phyloP scores from a whole-genome alignment of 2,888 invertebrate genomes.

The Torymus texanus region DNA sequence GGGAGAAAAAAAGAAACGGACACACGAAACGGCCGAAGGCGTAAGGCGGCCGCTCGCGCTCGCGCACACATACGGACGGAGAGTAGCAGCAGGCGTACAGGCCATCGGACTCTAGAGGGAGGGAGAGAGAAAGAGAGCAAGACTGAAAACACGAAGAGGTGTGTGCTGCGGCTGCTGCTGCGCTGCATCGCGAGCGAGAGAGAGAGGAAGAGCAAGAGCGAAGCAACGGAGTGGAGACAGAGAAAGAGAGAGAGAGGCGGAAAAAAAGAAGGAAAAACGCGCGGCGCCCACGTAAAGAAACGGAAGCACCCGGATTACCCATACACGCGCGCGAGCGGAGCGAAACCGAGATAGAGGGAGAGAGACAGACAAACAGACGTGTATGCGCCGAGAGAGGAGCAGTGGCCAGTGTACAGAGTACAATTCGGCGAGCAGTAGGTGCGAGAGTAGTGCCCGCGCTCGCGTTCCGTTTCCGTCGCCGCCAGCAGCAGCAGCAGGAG shows the following conservation, averaged over 20 bases:
- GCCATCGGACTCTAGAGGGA: conserved; percentile 38
- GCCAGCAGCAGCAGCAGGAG: too few relatives aligned
- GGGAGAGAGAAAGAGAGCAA: conserved; percentile 47
- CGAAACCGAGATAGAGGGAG: background rate
- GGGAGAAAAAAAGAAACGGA: conserved; percentile 57
- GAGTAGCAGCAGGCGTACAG: conserved; percentile 31
- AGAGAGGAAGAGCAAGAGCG: conserved; percentile 27
- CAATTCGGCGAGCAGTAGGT: too few relatives aligned
- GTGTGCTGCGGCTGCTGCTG: conserved; percentile 14
- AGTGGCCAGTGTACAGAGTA: too few relatives aligned
- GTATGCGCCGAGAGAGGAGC: background rate
- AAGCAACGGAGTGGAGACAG: background rate
- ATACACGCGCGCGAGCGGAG: conserved; percentile 18
- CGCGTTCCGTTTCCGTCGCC: too few relatives aligned
- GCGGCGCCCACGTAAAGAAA: conserved; percentile 57
- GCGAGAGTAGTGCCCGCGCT: conserved; percentile 9
- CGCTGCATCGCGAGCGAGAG: conserved; percentile 21
- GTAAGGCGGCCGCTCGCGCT: conserved; percentile 31
- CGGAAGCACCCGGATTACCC: conserved; percentile 58
- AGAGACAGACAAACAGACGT: background rate
- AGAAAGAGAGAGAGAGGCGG: background rate
- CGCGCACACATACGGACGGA: background rate
- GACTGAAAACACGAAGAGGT: conserved; percentile 38
- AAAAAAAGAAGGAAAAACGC: conserved; percentile 51
- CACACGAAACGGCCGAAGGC: conserved; percentile 52